Evolutionary conservation across 2,888 invertebrate genomes (phyloP).

Genomic region (Glaucopsyche alexis): DNA sequence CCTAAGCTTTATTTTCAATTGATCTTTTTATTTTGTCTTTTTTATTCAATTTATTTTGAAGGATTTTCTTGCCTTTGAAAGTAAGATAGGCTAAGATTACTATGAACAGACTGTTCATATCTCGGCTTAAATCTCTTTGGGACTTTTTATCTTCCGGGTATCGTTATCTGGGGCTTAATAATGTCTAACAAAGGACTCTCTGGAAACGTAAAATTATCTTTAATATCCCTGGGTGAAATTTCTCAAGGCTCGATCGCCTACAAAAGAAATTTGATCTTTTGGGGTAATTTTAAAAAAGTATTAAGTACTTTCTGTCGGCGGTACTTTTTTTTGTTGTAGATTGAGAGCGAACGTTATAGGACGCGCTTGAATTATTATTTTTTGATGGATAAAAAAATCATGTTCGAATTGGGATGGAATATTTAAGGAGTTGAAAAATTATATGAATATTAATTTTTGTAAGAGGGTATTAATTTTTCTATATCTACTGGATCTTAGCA

Average conservation of each 20-base stretch:
- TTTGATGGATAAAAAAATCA: not conserved
- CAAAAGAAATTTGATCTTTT: slow-evolving; percentile 27
- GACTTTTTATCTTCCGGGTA: slow-evolving; percentile 35
- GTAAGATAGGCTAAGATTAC: not conserved
- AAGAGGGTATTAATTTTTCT: too few relatives aligned
- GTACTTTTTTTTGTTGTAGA: not conserved
- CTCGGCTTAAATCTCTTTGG: not conserved
- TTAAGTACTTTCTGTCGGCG: not conserved
- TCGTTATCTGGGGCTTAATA: slow-evolving; percentile 22
- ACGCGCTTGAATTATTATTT: not conserved
- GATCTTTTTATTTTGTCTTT: too few relatives aligned
- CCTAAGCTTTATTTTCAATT: too few relatives aligned
- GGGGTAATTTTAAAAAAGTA: slow-evolving; percentile 25
- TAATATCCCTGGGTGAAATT: not conserved
- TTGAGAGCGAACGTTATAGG: not conserved
- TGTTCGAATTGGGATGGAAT: not conserved
- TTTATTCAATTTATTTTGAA: not conserved
- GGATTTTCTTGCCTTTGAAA: too few relatives aligned
- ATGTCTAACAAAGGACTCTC: slow-evolving; percentile 21
- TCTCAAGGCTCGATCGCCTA: not conserved
- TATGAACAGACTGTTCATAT: not conserved
- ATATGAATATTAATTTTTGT: too few relatives aligned
- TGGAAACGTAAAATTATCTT: slow-evolving; percentile 25
- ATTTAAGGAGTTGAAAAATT: not conserved
- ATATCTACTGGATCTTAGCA: not conserved